phyloP scores from a whole-genome alignment of 64 coral and sea anemone species.

The Platygyra sinensis region DNA sequence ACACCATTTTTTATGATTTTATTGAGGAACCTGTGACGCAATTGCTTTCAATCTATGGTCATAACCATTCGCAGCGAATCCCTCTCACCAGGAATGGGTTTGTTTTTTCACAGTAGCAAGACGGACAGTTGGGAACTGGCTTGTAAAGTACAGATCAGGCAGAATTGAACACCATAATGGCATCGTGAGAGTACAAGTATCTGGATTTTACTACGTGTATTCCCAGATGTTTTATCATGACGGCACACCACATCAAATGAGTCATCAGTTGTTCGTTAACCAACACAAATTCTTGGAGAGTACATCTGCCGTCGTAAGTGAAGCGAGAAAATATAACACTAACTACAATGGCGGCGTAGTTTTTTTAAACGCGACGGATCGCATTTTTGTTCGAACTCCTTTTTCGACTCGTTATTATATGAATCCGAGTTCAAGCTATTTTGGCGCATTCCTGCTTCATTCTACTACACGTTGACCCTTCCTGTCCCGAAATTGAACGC shows the following conservation, averaged over 20 bases:
- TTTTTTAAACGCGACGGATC: conserved; percentile 22
- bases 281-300: conserved; percentile 27
- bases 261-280: conserved; percentile 51
- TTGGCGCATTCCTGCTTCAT: conserved; percentile 56
- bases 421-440: conserved; percentile 53
- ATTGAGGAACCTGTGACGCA: no score
- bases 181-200: neutral
- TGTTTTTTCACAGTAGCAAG: conserved; percentile 16
- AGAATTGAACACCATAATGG: conserved; percentile 27
- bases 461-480: neutral
- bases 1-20: no score
- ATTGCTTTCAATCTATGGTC: neutral
- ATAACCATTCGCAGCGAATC: neutral
- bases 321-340: conserved; percentile 33
- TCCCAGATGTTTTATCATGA: conserved; percentile 61
- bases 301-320: conserved; percentile 1
- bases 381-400: conserved; percentile 30
- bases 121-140: conserved; percentile 34
- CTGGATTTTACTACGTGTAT: conserved; percentile 66
- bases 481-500: neutral
- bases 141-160: conserved; percentile 40
- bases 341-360: conserved; percentile 58
- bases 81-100: neutral
- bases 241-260: conserved; percentile 6
- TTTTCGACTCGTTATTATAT: conserved; percentile 16